Conservation (phyloP, 2,888 invertebrate species). For the Limenitis camilla region DNA sequence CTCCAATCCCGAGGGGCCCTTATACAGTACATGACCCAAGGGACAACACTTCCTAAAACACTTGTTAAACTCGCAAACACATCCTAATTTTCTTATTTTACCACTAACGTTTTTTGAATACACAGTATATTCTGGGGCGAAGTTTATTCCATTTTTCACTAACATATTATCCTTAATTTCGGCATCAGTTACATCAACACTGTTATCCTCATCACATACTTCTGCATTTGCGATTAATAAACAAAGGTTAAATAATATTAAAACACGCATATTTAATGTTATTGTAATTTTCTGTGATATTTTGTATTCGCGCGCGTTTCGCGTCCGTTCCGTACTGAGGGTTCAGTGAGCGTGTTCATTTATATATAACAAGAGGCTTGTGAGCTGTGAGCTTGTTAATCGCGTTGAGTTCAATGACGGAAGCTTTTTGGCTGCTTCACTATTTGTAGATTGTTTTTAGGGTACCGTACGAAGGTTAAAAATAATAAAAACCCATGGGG, state of each 20-base stretch:
- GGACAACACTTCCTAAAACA: slow-evolving; percentile 61
- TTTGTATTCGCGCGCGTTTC: neutral
- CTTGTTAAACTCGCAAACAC: slow-evolving; percentile 42
- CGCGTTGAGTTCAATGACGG: neutral
- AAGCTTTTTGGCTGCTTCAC: neutral
- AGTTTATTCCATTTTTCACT: slow-evolving; percentile 35
- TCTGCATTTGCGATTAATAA: slow-evolving; percentile 30
- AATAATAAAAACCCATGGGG: neutral
- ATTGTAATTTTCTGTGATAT: slow-evolving; percentile 10
- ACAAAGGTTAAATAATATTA: slow-evolving; percentile 27
- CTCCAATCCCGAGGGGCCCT: slow-evolving; percentile 24
- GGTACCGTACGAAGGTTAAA: neutral
- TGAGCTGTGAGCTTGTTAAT: too few species aligned
- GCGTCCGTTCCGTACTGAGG: neutral
- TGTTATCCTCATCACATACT: slow-evolving; percentile 37
- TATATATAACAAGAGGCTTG: too few species aligned
- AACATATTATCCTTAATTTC: slow-evolving; percentile 30
- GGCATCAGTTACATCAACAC: slow-evolving; percentile 43
- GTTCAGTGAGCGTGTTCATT: neutral
- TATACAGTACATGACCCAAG: slow-evolving; percentile 29
- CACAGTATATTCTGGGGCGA: slow-evolving; percentile 38
- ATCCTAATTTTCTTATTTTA: slow-evolving; percentile 41
- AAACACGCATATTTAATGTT: slow-evolving; percentile 27
- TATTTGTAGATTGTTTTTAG: neutral
- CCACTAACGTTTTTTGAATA: slow-evolving; percentile 40